Evolutionary conservation across 2,113 vertebrate species (phyloP).

Genomic region (Malaclemys terrapin): DNA sequence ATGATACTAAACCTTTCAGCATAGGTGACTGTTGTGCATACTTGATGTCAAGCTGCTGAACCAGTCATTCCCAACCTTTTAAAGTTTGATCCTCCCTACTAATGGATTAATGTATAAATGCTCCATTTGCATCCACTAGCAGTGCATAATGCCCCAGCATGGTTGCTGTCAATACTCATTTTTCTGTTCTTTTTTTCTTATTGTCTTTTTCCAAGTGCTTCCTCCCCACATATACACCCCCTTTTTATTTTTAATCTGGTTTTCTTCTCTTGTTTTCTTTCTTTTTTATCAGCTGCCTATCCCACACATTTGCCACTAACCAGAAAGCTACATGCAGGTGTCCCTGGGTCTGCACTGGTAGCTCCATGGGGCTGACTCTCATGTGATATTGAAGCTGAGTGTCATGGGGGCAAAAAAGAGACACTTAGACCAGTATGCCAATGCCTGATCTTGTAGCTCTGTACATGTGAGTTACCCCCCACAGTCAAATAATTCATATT

Average conservation of each 20-base stretch:
- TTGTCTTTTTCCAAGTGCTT: not conserved
- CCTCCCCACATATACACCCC: not conserved
- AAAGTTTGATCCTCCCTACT: not conserved
- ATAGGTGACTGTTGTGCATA: not conserved
- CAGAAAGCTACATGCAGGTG: not conserved
- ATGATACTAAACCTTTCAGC: not conserved
- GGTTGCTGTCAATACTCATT: not conserved
- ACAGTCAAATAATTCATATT: not conserved
- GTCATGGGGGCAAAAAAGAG: not conserved
- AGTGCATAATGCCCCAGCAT: not conserved
- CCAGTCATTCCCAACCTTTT: not conserved
- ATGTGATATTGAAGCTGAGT: not conserved
- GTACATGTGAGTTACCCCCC: not conserved
- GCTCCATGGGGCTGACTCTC: not conserved
- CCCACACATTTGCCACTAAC: not conserved
- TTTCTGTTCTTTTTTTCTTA: not conserved
- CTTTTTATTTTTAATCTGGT: not conserved
- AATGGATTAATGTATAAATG: not conserved
- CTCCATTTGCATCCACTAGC: not conserved
- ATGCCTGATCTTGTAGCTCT: not conserved
- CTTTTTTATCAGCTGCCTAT: not conserved
- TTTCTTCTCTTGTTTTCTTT: not conserved
- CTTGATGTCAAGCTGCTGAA: constrained; percentile 24
- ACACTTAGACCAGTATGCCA: not conserved
- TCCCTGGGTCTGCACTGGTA: not conserved